Evolutionary conservation across 2,888 invertebrate genomes (phyloP).

Genomic region (Stictocephala bisonia): DNA sequence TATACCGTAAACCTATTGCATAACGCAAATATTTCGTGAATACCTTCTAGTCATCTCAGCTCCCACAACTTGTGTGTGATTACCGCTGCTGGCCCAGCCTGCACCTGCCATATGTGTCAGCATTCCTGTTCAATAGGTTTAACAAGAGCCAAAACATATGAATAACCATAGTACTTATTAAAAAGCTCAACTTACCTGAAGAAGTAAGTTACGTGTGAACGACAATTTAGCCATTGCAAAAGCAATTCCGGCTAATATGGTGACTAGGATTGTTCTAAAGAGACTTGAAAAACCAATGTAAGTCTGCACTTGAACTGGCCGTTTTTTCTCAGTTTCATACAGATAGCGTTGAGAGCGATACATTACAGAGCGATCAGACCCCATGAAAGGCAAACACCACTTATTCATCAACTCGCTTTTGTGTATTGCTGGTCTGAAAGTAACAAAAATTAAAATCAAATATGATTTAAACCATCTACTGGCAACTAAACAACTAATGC

Average conservation of each 20-base stretch:
- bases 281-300: slow-evolving; percentile 72
- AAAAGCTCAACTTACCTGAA: slow-evolving; percentile 72
- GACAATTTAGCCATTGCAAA: slow-evolving; percentile 71
- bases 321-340: slow-evolving; percentile 73
- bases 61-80: no score
- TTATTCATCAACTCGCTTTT: slow-evolving; percentile 63
- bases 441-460: no score
- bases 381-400: slow-evolving; percentile 84
- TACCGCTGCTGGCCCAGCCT: no score
- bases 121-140: no score
- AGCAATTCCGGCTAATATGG: slow-evolving; percentile 73
- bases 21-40: no score
- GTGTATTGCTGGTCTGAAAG: slow-evolving; percentile 69
- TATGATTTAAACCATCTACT: no score
- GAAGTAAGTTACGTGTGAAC: slow-evolving; percentile 73
- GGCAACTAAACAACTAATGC: no score
- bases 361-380: slow-evolving; percentile 86
- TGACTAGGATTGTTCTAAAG: slow-evolving; percentile 66
- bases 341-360: slow-evolving; percentile 83
- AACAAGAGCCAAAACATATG: no score
- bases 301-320: slow-evolving; percentile 83
- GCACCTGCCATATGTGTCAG: no score
- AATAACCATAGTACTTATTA: no score
- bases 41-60: no score
- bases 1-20: no score